Base-by-base conservation (phyloP, 2,797 vertebrate genomes). In the Lerista edwardsae region DNA sequence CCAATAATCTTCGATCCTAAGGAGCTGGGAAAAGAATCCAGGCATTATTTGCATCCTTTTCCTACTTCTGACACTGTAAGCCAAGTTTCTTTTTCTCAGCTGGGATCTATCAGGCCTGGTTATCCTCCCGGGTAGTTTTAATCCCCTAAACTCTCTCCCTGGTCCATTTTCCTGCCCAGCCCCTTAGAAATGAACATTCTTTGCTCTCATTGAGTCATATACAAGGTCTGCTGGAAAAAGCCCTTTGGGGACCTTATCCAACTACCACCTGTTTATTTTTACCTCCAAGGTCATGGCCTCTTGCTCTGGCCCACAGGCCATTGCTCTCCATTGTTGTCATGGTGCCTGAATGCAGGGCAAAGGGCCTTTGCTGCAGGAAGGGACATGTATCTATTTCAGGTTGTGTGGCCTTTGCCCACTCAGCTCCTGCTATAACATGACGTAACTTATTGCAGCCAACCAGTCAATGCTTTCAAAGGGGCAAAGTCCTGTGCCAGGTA, bases 311-410 rank as follows among this genome's bases (percentile, higher is more conserved):
- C 62, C 11, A 29, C 11, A 3, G 84, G 73, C 34, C 65, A 19
- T 77, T 86, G 73, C 55, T 39, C 77, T 76, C 21, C 6, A 1
- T 3, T 14, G 77, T 86, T 84, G 68, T 82, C 55, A 68, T 84
- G 10, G 76, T 3, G 15, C 55, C 29, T 6, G 15, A 72, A 90
- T 29, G 72, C 87, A 71, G 87, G 71, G 80, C 75, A 88, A 85
- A 85, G 84, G 87, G 80, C 80, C 23, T 77, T 84, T 51, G 55
- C 51, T 2, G 31, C 31, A 10, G 9, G 82, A 75, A 29, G 65
- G 79, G 57, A 34, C 80, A 51, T 44, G 84, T 65, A 27, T 71
- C 84, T 85, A 77, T 87, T 90, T 92, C 80, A 67, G 84, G 86
- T 80, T 78, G 44, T 41, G 57, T 41, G 83, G 83, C 87, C 83